These are phyloP conservation scores for Rhea americana DNA, from an alignment of 2,113 vertebrate species.

Conservation along the genomic window DNA sequence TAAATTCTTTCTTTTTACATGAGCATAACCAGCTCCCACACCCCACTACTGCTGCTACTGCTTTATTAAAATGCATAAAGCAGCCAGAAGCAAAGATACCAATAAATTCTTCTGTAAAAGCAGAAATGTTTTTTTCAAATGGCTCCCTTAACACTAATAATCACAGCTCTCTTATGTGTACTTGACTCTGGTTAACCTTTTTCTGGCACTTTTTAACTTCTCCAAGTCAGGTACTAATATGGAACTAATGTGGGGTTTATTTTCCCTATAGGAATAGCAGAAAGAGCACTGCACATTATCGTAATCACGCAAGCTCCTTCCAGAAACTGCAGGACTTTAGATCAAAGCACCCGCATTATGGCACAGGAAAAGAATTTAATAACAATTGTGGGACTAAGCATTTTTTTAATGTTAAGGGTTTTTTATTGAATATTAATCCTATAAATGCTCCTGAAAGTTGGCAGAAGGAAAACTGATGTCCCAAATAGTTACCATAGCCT, in stretches of 20 bases:
- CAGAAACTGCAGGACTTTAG: constrained; percentile 74
- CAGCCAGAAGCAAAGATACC: constrained; percentile 78
- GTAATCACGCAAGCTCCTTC: constrained; percentile 72
- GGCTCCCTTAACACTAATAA: constrained; percentile 81
- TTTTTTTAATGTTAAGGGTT: constrained; percentile 73
- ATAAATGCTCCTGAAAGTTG: constrained; percentile 63
- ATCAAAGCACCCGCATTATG: constrained; percentile 76
- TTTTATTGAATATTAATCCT: constrained; percentile 73
- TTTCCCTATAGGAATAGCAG: constrained; percentile 82
- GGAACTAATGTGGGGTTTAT: constrained; percentile 84
- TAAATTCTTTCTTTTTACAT: constrained; percentile 5
- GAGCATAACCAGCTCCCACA: neutral
- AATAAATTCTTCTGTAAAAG: constrained; percentile 83
- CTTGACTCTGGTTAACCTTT: constrained; percentile 86
- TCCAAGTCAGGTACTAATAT: constrained; percentile 83
- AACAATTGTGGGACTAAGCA: constrained; percentile 74
- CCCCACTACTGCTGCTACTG: constrained; percentile 54
- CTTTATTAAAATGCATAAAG: constrained; percentile 83
- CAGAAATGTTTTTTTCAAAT: constrained; percentile 79
- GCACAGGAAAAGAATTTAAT: constrained; percentile 76
- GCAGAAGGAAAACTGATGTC: constrained; percentile 59
- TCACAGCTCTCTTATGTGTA: constrained; percentile 78
- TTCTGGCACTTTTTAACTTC: constrained; percentile 84
- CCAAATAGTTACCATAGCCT: constrained; percentile 34
- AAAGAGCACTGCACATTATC: constrained; percentile 77